Conservation (phyloP, 1,140 invertebrate genomes). For the Lutraria rhynchaena region DNA sequence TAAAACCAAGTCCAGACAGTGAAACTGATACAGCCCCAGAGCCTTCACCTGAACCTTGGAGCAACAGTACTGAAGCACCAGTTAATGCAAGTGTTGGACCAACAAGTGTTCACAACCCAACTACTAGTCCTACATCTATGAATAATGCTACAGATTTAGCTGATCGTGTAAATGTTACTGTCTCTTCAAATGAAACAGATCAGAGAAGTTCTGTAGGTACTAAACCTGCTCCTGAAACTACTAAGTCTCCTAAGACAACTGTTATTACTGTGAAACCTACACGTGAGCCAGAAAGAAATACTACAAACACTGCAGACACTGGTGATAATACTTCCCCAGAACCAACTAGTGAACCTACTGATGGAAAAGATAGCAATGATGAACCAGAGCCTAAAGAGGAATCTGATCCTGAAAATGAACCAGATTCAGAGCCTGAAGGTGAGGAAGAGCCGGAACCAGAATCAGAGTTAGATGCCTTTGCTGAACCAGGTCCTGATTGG, state of each 20-base stretch:
- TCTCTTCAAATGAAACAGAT: not conserved
- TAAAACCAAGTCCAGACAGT: not conserved
- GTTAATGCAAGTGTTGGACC: not conserved
- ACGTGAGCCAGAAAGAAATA: constrained; percentile 13
- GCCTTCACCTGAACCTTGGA: not conserved
- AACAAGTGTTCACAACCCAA: not conserved
- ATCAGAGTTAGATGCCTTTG: constrained; percentile 33
- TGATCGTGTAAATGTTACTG: not conserved
- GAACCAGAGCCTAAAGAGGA: constrained; percentile 12
- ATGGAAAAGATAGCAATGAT: not conserved
- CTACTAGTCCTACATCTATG: not conserved
- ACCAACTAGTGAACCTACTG: not conserved
- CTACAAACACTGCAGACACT: not conserved
- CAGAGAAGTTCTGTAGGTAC: not conserved
- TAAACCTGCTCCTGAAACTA: not conserved
- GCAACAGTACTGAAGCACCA: not conserved
- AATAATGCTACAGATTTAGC: not conserved
- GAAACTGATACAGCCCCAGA: not conserved
- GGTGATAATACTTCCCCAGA: not conserved
- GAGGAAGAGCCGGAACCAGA: not conserved
- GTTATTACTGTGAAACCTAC: constrained; percentile 18
- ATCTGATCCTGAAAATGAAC: constrained; percentile 19
- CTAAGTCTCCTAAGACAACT: not conserved
- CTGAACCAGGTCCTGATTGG: constrained; percentile 75
- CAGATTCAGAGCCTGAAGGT: not conserved